phyloP scores from a whole-genome alignment of 2,113 vertebrate genomes.

The Loxodonta africana region DNA sequence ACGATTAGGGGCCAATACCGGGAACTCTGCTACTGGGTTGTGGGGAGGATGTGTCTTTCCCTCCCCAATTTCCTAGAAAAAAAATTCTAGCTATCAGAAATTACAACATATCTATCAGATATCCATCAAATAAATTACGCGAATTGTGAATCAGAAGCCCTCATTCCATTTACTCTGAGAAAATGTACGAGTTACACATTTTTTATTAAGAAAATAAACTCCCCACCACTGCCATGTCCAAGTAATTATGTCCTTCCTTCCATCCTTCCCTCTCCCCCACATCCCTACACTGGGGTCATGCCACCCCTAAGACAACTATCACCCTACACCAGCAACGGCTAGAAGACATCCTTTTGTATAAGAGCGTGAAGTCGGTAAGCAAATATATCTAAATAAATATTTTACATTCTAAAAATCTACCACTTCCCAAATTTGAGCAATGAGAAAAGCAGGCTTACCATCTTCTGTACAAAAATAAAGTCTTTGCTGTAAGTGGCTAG shows the following conservation, averaged over 20 bases:
- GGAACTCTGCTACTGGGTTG: neutral
- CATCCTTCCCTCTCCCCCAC: fast-evolving
- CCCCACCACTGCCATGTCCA: neutral
- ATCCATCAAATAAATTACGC: neutral
- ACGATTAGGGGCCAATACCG: neutral
- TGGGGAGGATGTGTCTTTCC: neutral
- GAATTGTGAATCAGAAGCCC: neutral
- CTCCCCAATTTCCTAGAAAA: neutral
- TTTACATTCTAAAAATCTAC: neutral
- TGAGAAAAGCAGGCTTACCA: conserved; percentile 85
- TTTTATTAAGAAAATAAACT: conserved; percentile 13
- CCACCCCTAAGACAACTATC: neutral
- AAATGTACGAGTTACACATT: neutral
- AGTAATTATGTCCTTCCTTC: neutral
- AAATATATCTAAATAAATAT: neutral
- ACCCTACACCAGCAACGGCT: neutral
- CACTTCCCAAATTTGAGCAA: neutral
- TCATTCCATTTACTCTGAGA: neutral
- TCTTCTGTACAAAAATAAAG: conserved; percentile 94
- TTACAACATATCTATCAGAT: neutral
- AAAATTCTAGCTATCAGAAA: conserved; percentile 24
- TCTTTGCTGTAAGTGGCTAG: conserved; percentile 93
- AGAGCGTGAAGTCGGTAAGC: neutral
- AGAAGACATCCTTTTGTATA: neutral
- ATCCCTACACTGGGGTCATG: neutral